Conservation (phyloP, 2,888 invertebrate genomes). For the Artemia sp. region DNA sequence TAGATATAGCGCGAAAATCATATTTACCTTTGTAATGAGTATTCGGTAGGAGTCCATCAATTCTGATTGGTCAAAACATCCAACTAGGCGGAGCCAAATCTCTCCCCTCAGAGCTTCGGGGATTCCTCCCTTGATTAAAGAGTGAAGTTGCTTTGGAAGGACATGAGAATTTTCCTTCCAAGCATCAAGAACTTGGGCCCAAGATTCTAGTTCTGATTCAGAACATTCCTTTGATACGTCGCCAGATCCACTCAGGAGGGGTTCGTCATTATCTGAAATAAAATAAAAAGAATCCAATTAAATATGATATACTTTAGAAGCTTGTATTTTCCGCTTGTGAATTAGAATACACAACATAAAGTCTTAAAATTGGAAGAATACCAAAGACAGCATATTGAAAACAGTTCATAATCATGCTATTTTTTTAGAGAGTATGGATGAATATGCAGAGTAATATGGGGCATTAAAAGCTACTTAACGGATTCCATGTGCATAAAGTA, state of each 20-base stretch:
- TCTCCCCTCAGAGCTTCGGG: conserved; percentile 92
- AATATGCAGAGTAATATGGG: no score
- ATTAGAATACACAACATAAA: conserved; percentile 32
- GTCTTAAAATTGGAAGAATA: conserved; percentile 18
- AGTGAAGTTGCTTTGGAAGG: conserved; percentile 61
- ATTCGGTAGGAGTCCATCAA: conserved; percentile 83
- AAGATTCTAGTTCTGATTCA: conserved; percentile 74
- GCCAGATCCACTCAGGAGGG: conserved; percentile 90
- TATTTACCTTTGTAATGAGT: conserved; percentile 65
- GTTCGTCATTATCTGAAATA: conserved; percentile 68
- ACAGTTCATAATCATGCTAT: no score
- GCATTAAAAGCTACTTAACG: no score
- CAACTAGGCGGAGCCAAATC: conserved; percentile 90
- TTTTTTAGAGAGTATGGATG: no score
- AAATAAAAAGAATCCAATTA: conserved; percentile 9
- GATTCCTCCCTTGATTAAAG: conserved; percentile 64
- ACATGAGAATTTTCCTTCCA: conserved; percentile 39
- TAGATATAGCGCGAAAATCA: no score
- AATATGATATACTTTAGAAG: conserved; percentile 19
- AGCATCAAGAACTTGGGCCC: conserved; percentile 70
- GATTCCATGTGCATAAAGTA: no score
- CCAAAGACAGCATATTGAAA: background rate
- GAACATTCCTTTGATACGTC: conserved; percentile 91
- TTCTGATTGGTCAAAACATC: conserved; percentile 56
- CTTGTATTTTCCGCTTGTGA: conserved; percentile 27